These are phyloP conservation scores for Molanna angustata DNA, from an alignment of 2,888 invertebrate genomes.

Conservation along the genomic window DNA sequence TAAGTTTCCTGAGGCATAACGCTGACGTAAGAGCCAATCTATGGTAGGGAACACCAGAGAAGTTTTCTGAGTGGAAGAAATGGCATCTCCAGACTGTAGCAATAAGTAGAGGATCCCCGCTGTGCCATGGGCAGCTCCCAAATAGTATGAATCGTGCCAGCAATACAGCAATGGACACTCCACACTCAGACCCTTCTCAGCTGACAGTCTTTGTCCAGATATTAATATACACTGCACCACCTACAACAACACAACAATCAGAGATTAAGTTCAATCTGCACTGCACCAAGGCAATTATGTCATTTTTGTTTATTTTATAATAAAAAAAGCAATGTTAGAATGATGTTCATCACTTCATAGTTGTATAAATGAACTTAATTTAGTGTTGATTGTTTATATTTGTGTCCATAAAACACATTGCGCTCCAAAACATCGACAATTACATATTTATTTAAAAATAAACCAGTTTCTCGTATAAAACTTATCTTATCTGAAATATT, in stretches of 20 bases:
- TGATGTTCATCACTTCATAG: no score
- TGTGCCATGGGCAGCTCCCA: conserved; percentile 88
- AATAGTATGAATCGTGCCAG: conserved; percentile 84
- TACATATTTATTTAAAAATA: no score
- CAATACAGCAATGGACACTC: conserved; percentile 73
- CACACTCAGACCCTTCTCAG: conserved; percentile 44
- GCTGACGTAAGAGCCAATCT: conserved; percentile 58
- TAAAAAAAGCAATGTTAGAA: no score
- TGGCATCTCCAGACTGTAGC: conserved; percentile 62
- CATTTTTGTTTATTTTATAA: no score
- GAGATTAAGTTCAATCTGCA: no score
- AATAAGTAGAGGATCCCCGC: conserved; percentile 81
- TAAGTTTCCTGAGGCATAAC: conserved; percentile 66
- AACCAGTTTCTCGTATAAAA: no score
- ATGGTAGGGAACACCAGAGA: conserved; percentile 62
- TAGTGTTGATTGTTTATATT: no score
- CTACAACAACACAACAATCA: conserved; percentile 52
- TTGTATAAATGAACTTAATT: no score
- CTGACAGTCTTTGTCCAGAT: conserved; percentile 63
- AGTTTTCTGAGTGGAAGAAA: conserved; percentile 56
- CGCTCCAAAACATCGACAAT: no score
- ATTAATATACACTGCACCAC: conserved; percentile 60
- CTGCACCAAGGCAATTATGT: no score
- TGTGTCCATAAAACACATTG: no score
- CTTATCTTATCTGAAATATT: no score